Evolutionary conservation across 2,888 invertebrate species (phyloP).

Genomic region (Parnassius smintheus): DNA sequence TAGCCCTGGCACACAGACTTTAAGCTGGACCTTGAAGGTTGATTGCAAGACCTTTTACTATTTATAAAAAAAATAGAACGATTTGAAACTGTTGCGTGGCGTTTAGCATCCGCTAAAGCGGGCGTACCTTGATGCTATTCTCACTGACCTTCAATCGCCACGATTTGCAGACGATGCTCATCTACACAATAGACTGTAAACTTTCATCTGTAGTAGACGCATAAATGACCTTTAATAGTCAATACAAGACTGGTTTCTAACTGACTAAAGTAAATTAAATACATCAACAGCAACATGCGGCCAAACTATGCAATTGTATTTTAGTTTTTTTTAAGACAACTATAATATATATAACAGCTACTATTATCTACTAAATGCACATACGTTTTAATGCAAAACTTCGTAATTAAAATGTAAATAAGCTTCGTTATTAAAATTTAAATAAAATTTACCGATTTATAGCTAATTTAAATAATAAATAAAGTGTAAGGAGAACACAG

Average conservation of each 20-base stretch:
- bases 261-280: background rate
- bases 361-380: too few species aligned
- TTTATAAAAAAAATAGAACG: slow-evolving; percentile 18
- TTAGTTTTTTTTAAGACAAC: too few species aligned
- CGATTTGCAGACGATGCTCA: slow-evolving; percentile 20
- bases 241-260: slow-evolving; percentile 7
- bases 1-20: slow-evolving; percentile 16
- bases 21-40: slow-evolving; percentile 18
- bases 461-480: too few species aligned
- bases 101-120: slow-evolving; percentile 14
- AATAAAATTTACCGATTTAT: too few species aligned
- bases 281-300: slow-evolving; percentile 4
- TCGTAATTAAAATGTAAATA: too few species aligned
- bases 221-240: slow-evolving; percentile 1
- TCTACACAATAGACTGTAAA: slow-evolving; percentile 16
- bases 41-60: slow-evolving; percentile 20
- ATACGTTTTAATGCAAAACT: too few species aligned
- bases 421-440: too few species aligned
- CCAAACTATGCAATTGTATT: background rate
- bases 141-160: slow-evolving; percentile 34
- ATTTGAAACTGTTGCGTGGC: slow-evolving; percentile 18
- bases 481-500: background rate
- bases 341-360: too few species aligned
- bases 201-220: slow-evolving; percentile 16
- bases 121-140: slow-evolving; percentile 16